Base-by-base conservation (phyloP, 2,888 invertebrate species). In the Ischnus inquisitorius region DNA sequence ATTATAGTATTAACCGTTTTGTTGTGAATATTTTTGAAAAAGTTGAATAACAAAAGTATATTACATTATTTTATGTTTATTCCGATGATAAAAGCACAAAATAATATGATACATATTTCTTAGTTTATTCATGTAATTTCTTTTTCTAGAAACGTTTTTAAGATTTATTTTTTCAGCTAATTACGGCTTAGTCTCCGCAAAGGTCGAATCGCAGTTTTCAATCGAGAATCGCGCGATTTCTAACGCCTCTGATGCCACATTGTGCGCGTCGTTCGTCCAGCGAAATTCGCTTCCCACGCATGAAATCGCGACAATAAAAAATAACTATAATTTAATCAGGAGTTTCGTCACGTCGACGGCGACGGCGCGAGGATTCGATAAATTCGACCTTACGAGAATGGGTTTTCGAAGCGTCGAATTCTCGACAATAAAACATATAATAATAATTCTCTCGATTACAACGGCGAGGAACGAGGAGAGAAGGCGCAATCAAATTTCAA, bases 401-500 rank as follows among this genome's bases (percentile, higher is more conserved):
- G 57, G 19, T 57, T 25, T 19, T 34, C 34, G 1, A 34, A 34
- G 34, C 46, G 34, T 60, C 43, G 43, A 72, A 72, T 43, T 60
- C n/a, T 43, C 57, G 57, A 22, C 48, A 34, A 60, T 54, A 16
- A n/a, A 28, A 57, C 43, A 57, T 67, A 77, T 51, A 67, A 54
- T 79, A 75, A 84, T 69, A 79, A 79, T 84, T 78, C 79, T 82
- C 75, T 76, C 41, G 22, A 82, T 84, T 34, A 75, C 34, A 75
- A 65, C 74, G 71, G 84, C 60, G 78, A 65, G 78, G 78, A 69
- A 46, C 14, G 43, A 28, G 25, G 25, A 25, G 57, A 64, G 64
- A 75, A 72, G 67, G 57, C 78, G 82, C 78, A 84, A 84, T 84
- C 82, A 84, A 82, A 75, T 82, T 84, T 84, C 82, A 84, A 84